Evolutionary conservation across 37 sponge, comb jelly and placozoan genomes (phyloP).

Genomic region (Chondrilla cf. caribensis): DNA sequence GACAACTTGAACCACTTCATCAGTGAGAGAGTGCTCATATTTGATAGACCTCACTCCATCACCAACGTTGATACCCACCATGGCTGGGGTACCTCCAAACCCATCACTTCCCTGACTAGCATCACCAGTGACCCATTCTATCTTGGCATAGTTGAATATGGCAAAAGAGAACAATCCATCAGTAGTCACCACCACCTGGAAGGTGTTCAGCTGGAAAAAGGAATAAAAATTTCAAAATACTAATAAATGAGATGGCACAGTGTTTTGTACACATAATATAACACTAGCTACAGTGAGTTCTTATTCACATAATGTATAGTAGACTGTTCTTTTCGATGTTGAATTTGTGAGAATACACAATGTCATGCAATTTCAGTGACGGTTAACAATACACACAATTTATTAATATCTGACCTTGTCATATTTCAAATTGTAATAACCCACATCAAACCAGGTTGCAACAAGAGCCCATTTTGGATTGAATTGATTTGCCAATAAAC

Average conservation of each 20-base stretch:
- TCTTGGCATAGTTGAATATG: slow-evolving; percentile 20
- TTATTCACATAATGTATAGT: too few relatives aligned
- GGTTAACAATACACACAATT: too few relatives aligned
- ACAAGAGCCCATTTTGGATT: slow-evolving; percentile 22
- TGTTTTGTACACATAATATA: background rate
- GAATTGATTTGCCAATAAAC: background rate
- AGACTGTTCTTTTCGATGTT: too few relatives aligned
- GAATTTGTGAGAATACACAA: too few relatives aligned
- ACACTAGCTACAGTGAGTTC: background rate
- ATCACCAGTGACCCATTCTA: slow-evolving; percentile 18
- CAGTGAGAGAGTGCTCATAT: background rate
- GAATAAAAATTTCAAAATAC: background rate
- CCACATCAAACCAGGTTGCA: slow-evolving; percentile 12
- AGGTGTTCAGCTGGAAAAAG: slow-evolving; percentile 1
- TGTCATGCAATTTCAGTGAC: too few relatives aligned
- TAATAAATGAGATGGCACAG: background rate
- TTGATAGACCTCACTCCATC: slow-evolving; percentile 17
- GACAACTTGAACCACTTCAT: background rate
- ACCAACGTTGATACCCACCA: slow-evolving; percentile 24
- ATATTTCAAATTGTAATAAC: background rate
- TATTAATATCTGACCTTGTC: background rate
- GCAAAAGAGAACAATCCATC: slow-evolving; percentile 12
- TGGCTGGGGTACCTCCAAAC: slow-evolving; percentile 23
- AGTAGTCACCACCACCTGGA: slow-evolving; percentile 15
- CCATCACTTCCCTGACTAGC: slow-evolving; percentile 12